Evolutionary conservation across 2,797 vertebrate species (phyloP).

Genomic region (Schizopygopsis malacanthus): DNA sequence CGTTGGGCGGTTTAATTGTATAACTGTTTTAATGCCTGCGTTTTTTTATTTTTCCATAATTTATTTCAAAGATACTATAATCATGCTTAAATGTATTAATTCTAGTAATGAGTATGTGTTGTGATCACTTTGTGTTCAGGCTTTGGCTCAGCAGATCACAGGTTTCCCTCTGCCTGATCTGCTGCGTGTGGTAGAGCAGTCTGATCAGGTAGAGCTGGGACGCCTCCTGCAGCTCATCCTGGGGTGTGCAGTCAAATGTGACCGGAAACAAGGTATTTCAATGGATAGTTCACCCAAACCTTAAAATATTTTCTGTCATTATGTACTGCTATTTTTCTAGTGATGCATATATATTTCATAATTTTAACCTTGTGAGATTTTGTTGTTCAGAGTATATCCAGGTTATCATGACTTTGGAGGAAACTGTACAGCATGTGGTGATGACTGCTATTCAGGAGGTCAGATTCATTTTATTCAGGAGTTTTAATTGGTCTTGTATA

Average conservation of each 20-base stretch:
- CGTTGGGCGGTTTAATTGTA: neutral
- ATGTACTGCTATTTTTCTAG: neutral
- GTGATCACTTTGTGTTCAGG: conserved; percentile 74
- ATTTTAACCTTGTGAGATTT: neutral
- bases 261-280: conserved; percentile 91
- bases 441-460: conserved; percentile 99
- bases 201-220: conserved; percentile 85
- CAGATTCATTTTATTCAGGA: conserved; percentile 54
- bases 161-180: conserved; percentile 90
- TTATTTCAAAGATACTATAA: neutral
- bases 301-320: neutral
- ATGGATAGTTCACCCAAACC: neutral
- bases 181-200: conserved; percentile 84
- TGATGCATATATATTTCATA: neutral
- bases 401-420: conserved; percentile 98
- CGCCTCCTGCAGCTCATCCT: conserved; percentile 93
- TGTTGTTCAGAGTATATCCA: conserved; percentile 89
- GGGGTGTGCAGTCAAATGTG: conserved; percentile 96
- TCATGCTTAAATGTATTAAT: neutral
- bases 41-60: neutral
- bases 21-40: neutral
- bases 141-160: conserved; percentile 88
- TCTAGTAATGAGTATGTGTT: neutral
- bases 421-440: conserved; percentile 97
- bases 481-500: neutral